phyloP scores from a whole-genome alignment of 2,797 vertebrate species.

The Buceros bicornis region DNA sequence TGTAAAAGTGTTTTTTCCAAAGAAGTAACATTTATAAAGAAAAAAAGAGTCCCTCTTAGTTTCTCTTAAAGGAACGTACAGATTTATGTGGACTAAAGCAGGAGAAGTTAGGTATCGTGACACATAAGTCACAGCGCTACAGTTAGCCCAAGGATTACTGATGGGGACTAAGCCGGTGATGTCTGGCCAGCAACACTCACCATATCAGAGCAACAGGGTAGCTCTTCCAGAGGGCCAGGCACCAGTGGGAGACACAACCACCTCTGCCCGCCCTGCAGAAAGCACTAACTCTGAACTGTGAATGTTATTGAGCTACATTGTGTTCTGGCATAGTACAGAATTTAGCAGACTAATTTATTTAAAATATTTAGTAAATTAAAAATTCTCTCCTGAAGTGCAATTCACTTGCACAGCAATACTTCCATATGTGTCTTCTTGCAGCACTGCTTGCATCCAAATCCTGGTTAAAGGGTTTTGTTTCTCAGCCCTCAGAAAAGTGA shows the following conservation, averaged over 20 bases:
- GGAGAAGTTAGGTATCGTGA: background rate
- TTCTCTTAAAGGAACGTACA: background rate
- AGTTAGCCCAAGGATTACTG: background rate
- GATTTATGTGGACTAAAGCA: background rate
- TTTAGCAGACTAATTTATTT: background rate
- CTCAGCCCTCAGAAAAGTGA: background rate
- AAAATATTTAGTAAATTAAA: background rate
- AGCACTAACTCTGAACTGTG: background rate
- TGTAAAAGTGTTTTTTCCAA: background rate
- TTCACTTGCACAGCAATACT: background rate
- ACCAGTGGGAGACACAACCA: background rate
- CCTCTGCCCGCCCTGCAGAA: background rate
- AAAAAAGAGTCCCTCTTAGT: background rate
- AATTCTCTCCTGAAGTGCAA: background rate
- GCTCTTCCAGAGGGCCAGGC: background rate
- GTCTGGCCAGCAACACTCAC: background rate
- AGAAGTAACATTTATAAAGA: background rate
- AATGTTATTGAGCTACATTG: fast-evolving
- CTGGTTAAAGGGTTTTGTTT: background rate
- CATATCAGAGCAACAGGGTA: background rate
- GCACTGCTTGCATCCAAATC: background rate
- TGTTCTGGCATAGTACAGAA: background rate
- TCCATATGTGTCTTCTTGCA: background rate
- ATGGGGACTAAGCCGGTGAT: fast-evolving
- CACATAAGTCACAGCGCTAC: background rate